phyloP scores from a whole-genome alignment of 2,797 vertebrate species.

The Urosaurus nigricauda region DNA sequence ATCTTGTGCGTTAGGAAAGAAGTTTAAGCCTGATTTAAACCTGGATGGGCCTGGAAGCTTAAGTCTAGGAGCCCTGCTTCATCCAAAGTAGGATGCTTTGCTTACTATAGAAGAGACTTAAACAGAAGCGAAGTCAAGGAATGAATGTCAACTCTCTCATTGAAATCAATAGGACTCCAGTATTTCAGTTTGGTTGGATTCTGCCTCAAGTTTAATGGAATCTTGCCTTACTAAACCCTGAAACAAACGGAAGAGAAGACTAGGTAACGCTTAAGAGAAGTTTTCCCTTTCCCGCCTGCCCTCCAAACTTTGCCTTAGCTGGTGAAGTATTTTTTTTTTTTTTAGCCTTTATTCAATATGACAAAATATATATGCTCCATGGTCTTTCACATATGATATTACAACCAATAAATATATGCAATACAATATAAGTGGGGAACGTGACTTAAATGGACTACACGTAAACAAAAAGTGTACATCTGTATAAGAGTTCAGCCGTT shows the following conservation, averaged over 20 bases:
- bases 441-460: constrained; percentile 57
- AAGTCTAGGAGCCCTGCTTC: too few species aligned
- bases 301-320: constrained; percentile 37
- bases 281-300: background rate
- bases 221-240: background rate
- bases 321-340: constrained; percentile 42
- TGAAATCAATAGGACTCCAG: background rate
- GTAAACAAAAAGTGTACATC: constrained; percentile 61
- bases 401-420: constrained; percentile 77
- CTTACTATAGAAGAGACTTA: too few species aligned
- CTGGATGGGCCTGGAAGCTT: background rate
- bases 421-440: constrained; percentile 51
- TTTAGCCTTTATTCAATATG: constrained; percentile 78
- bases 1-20: background rate
- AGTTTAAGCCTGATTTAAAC: background rate
- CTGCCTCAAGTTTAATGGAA: background rate
- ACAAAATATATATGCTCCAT: constrained; percentile 81
- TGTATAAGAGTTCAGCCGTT: constrained; percentile 3
- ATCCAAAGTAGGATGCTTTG: background rate
- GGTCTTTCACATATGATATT: constrained; percentile 64
- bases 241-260: too few species aligned
- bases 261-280: background rate
- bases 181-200: background rate
- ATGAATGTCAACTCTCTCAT: too few species aligned
- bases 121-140: too few species aligned